Percentiles rank a stretch among this genome's conserved stretches.
Evolutionary conservation across 2,113 vertebrate genomes (phyloP).

Genomic region (Hoplias malabaricus): DNA sequence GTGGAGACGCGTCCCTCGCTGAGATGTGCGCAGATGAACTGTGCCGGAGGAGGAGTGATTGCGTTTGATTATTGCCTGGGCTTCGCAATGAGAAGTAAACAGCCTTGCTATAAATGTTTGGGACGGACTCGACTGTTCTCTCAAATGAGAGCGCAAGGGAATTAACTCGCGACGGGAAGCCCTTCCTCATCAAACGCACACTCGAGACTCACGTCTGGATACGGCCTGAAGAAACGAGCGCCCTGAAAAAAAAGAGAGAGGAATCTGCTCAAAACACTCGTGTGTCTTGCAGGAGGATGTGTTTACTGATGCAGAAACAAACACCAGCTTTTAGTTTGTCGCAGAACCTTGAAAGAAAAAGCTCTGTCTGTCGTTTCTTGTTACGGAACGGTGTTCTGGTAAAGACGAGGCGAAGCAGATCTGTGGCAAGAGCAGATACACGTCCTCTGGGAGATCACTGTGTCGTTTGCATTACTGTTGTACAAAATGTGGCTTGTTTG

Average conservation of each 20-base stretch:
- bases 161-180: slow-evolving; percentile 43
- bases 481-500: background rate
- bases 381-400: background rate
- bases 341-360: background rate
- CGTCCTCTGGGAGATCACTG: background rate
- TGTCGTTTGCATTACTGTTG: background rate
- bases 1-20: slow-evolving; percentile 23
- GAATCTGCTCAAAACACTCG: background rate
- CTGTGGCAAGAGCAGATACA: background rate
- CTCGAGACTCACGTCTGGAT: background rate
- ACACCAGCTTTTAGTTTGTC: background rate
- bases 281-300: slow-evolving; percentile 10
- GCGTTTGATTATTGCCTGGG: slow-evolving; percentile 49
- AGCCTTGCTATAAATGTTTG: slow-evolving; percentile 40
- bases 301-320: slow-evolving; percentile 42
- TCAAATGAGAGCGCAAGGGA: slow-evolving; percentile 32
- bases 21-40: slow-evolving; percentile 19
- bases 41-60: slow-evolving; percentile 22
- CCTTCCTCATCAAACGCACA: slow-evolving; percentile 6
- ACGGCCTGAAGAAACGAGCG: background rate
- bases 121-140: slow-evolving; percentile 31
- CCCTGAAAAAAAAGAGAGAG: background rate
- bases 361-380: background rate
- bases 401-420: background rate
- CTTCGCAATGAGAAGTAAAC: slow-evolving; percentile 44